Evolutionary conservation across 2,888 invertebrate species (phyloP), one percentile per base, ranked within the genome.

Genomic region (Onthophagus sagittarius): DNA sequence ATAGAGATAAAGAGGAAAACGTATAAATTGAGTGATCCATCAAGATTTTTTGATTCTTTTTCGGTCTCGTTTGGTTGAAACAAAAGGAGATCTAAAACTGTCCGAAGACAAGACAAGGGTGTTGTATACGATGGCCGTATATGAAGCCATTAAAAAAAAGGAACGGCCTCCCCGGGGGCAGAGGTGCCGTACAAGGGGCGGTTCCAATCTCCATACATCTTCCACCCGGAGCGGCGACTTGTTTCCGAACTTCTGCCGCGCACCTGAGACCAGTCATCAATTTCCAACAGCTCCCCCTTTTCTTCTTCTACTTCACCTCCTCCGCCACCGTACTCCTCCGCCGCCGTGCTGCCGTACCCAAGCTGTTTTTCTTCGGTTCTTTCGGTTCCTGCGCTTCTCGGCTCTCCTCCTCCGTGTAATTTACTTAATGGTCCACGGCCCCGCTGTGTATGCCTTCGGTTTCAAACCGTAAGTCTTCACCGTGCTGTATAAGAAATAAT

Each of bases 401-500:
- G 81, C 82, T 64, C 23, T 23, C 23, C 23, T 23, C 23, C 67
- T 67, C 32, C 67, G 23, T 79, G 84, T 85, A 85, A 86, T 86
- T 86, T 85, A 85, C 83, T 85, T 86, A 85, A 86, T 86, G 85
- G 85, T 82, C 23, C 23, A 23, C 11, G 39, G 82, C 84, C 85
- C 84, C 80, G 84, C 84, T 83, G 84, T 82, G 83, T 23, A 23
- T 23, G 23, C 23, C 83, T 79, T 77, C 23, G 23, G 67, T 82
- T 80, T 82, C 82, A 81, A 80, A 82, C 83, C 81, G 82, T 84
- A 84, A 84, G 81, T 84, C 84, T 83, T 81, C 80, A 23, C 23
- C 23, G 23, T 23, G 23, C 79, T 81, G 83, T 85, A 86, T 84
- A 84, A 85, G 86, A 85, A 85, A 82, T 85, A 85, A 86, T 86